Evolutionary conservation across 2,888 invertebrate species (phyloP).

Genomic region (Mesochorus sp.): DNA sequence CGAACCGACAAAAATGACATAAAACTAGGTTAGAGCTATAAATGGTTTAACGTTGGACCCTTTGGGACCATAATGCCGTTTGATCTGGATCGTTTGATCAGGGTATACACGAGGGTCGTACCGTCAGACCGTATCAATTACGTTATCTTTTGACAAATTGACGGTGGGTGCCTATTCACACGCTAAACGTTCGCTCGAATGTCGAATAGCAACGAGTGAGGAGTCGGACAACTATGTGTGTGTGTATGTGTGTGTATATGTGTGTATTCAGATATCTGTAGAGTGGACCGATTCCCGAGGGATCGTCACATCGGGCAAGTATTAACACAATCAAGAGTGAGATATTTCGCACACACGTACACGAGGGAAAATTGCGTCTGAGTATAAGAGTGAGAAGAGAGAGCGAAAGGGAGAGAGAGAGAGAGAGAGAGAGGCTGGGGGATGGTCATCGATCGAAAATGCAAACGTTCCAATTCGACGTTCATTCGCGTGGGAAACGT

Average conservation of each 20-base stretch:
- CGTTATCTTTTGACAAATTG: slow-evolving; percentile 62
- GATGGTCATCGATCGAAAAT: slow-evolving; percentile 52
- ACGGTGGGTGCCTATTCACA: slow-evolving; percentile 41
- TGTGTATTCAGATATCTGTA: slow-evolving; percentile 5
- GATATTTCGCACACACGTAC: slow-evolving; percentile 24
- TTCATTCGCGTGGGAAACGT: slow-evolving; percentile 52
- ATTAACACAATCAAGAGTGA: slow-evolving; percentile 34
- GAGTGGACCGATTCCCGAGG: slow-evolving; percentile 31
- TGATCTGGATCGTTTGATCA: slow-evolving; percentile 41
- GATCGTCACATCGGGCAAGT: slow-evolving; percentile 34
- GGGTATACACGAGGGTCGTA: slow-evolving; percentile 39
- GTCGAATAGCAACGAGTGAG: slow-evolving; percentile 13
- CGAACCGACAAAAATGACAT: neutral
- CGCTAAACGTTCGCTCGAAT: slow-evolving; percentile 28
- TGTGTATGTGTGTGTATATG: neutral
- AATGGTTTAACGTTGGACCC: slow-evolving; percentile 15
- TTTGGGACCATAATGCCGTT: slow-evolving; percentile 23
- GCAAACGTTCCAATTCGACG: slow-evolving; percentile 55
- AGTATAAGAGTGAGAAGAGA: slow-evolving; percentile 1
- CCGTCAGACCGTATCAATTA: slow-evolving; percentile 53
- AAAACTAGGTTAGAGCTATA: slow-evolving; percentile 25
- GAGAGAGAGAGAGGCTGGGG: slow-evolving; percentile 5
- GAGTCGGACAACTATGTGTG: slow-evolving; percentile 8
- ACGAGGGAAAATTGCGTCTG: slow-evolving; percentile 18
- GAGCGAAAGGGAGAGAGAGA: neutral